Evolutionary conservation across 2,797 vertebrate genomes (phyloP).

Genomic region (Cryptoprocta ferox): DNA sequence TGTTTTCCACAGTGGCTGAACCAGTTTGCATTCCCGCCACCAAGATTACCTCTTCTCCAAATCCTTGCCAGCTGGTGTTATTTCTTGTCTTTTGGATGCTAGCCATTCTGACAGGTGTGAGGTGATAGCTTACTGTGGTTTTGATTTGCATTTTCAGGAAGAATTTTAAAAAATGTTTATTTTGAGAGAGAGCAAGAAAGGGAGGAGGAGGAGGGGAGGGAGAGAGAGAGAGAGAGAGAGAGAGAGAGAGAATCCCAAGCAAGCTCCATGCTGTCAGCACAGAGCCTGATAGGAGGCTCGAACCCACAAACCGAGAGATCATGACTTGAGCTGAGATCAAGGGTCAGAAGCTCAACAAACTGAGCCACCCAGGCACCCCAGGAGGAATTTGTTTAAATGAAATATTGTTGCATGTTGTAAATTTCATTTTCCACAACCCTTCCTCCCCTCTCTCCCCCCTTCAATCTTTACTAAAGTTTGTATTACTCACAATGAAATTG

Average conservation of each 20-base stretch:
- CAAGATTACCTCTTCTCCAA: background rate
- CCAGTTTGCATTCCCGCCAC: background rate
- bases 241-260: background rate
- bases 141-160: background rate
- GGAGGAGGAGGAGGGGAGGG: too few species aligned
- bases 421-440: background rate
- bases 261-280: background rate
- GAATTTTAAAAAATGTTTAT: background rate
- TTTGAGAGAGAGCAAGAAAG: background rate
- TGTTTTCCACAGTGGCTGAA: background rate
- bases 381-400: background rate
- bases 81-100: background rate
- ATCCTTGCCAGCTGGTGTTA: background rate
- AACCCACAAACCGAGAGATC: background rate
- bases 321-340: background rate
- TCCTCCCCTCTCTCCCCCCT: rapidly evolving
- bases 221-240: background rate
- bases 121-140: background rate
- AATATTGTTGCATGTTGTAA: background rate
- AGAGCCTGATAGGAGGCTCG: background rate
- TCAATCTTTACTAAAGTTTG: background rate
- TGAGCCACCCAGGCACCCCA: background rate
- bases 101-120: background rate
- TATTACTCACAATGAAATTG: background rate
- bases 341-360: background rate